Evolutionary conservation across 2,113 vertebrate genomes (phyloP), one percentile per base, ranked within the genome.

Genomic region (Ciconia maguari): DNA sequence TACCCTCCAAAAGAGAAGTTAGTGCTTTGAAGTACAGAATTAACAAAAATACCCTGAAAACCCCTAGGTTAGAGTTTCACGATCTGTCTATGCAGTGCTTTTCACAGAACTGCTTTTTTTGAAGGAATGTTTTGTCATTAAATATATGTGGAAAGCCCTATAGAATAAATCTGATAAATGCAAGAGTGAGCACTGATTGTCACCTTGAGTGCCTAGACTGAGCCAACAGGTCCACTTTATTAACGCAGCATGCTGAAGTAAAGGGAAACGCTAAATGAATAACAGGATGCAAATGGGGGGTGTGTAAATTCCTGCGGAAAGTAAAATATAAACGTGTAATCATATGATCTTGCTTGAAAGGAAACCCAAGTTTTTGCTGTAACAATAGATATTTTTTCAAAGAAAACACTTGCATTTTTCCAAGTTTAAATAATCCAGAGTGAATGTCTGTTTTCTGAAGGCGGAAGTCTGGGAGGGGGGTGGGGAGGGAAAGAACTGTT

Each of bases 251-350:
- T 77, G 93, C 95, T 62, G 80, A 96, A 97, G 95, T 69, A 34
- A 97, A 96, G 98, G 97, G 98, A 98, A 98, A 94, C 92, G n/a
- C 96, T 87, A 61, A 97, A 94, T 98, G 98, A 98, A 98, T 98
- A 99, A 98, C 98, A 99, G 98, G 98, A 99, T 98, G 97, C 97
- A 98, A 98, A 98, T 94, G 94, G 97, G 98, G 98, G 93, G 98
- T 96, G 98, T 98, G 98, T 95, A 82, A 97, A 98, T 98, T 99
- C 98, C 98, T 99, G 98, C 98, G 98, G 98, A 98, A 98, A 98
- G 98, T 97, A 98, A 98, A 98, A 98, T 98, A 98, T 98, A 98
- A 98, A 98, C 97, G 97, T 8, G 95, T 94, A 98, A 98, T 99
- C 98, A 97, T 98, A 98, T 98, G 98, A 98, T 99, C 98, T 98